Evolutionary conservation across 1,140 invertebrate species (phyloP).

Genomic region (Hesperophylax magnus): DNA sequence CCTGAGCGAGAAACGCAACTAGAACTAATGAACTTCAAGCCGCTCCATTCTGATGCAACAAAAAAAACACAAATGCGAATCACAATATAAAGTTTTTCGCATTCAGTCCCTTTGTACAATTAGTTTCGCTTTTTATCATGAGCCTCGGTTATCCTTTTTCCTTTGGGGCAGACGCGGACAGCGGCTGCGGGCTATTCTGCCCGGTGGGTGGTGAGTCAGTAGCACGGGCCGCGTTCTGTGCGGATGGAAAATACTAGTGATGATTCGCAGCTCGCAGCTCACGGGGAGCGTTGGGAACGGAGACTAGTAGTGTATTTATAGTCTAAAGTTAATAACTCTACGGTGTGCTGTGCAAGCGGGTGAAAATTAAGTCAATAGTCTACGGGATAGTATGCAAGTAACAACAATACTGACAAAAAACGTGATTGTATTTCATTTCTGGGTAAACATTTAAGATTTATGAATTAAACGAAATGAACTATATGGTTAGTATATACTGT

Average conservation of each 20-base stretch:
- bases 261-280: background rate
- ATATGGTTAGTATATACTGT: too few relatives aligned
- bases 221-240: background rate
- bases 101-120: conserved; percentile 41
- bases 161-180: background rate
- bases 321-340: too few relatives aligned
- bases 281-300: too few relatives aligned
- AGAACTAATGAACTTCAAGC: conserved; percentile 10
- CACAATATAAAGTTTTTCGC: conserved; percentile 38
- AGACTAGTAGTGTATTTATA: too few relatives aligned
- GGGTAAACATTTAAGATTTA: too few relatives aligned
- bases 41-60: conserved; percentile 15
- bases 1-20: conserved; percentile 14
- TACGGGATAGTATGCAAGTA: too few relatives aligned
- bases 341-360: background rate
- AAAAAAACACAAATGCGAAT: conserved; percentile 27
- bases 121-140: conserved; percentile 42
- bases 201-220: too few relatives aligned
- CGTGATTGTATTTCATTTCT: too few relatives aligned
- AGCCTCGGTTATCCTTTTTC: conserved; percentile 26
- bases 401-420: too few relatives aligned
- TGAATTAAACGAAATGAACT: too few relatives aligned
- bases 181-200: conserved; percentile 18
- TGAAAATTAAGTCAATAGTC: background rate
- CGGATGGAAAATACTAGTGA: conserved; percentile 13